Evolutionary conservation across 1,140 invertebrate genomes (phyloP).

Genomic region (Cotesia typhae): DNA sequence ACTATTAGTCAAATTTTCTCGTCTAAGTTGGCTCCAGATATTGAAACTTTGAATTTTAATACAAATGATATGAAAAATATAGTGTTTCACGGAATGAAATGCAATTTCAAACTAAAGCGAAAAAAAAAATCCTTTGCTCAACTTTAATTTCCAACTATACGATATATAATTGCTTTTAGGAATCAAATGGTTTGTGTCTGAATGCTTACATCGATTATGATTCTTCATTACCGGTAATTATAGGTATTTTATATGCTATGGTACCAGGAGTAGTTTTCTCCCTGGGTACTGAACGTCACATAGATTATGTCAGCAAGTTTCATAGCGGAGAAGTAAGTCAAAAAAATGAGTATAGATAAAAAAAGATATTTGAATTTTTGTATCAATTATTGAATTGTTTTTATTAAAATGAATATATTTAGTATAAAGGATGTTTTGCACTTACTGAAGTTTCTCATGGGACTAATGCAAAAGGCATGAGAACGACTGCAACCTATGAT

Average conservation of each 20-base stretch:
- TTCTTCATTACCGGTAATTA: slow-evolving; percentile 75
- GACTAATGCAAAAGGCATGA: slow-evolving; percentile 90
- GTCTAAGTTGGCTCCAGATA: too few relatives aligned
- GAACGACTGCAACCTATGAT: slow-evolving; percentile 91
- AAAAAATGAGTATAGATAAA: slow-evolving; percentile 17
- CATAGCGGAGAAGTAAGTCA: slow-evolving; percentile 72
- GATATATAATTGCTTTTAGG: not conserved
- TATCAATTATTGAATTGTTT: slow-evolving; percentile 20
- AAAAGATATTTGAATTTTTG: not conserved
- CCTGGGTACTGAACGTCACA: slow-evolving; percentile 81
- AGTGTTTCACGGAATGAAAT: too few relatives aligned
- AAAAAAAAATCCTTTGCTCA: too few relatives aligned
- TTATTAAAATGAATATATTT: slow-evolving; percentile 30
- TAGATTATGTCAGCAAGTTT: slow-evolving; percentile 74
- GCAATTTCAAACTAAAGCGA: too few relatives aligned
- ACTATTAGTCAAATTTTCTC: too few relatives aligned
- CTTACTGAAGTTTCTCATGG: slow-evolving; percentile 95
- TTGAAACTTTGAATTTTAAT: too few relatives aligned
- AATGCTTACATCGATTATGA: slow-evolving; percentile 73
- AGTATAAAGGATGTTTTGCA: slow-evolving; percentile 84
- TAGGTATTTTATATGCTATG: slow-evolving; percentile 73
- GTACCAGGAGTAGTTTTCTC: slow-evolving; percentile 75
- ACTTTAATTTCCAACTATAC: not conserved
- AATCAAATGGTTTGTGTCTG: slow-evolving; percentile 49
- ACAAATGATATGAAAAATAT: too few relatives aligned